These are phyloP conservation scores for Scartelaos histophorus DNA, from an alignment of 2,113 vertebrate genomes.

Conservation along the genomic window DNA sequence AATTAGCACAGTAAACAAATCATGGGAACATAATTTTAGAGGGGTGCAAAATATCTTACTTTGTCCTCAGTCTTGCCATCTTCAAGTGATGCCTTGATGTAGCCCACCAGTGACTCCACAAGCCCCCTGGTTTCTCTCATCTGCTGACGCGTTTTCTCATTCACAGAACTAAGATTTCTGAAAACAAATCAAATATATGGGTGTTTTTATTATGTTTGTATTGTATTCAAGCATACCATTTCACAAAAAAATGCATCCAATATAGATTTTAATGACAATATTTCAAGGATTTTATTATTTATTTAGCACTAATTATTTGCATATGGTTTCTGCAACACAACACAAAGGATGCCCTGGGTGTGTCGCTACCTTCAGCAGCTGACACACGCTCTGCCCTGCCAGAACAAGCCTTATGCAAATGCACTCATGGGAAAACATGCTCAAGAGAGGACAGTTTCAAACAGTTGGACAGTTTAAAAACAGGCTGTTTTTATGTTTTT, in stretches of 20 bases:
- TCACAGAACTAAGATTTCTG: slow-evolving; percentile 95
- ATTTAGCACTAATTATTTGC: neutral
- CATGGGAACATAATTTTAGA: neutral
- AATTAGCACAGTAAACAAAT: neutral
- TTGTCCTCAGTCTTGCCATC: slow-evolving; percentile 86
- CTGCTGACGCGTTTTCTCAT: slow-evolving; percentile 84
- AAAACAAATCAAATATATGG: slow-evolving; percentile 17
- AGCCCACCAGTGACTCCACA: slow-evolving; percentile 86
- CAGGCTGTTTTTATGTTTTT: neutral
- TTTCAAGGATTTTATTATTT: neutral
- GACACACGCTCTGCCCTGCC: neutral
- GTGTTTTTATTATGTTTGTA: slow-evolving; percentile 1
- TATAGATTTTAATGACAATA: neutral
- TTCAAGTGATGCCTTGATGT: slow-evolving; percentile 82
- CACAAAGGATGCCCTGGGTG: slow-evolving; percentile 8
- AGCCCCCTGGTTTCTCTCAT: slow-evolving; percentile 87
- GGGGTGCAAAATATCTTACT: slow-evolving; percentile 68
- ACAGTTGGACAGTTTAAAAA: neutral
- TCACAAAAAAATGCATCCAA: neutral
- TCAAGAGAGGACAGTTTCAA: neutral
- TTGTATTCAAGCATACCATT: neutral
- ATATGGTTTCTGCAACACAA: slow-evolving; percentile 6
- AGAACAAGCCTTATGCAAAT: slow-evolving; percentile 28
- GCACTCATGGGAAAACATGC: slow-evolving; percentile 6
- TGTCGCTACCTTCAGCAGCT: slow-evolving; percentile 6